Evolutionary conservation across 2,888 invertebrate genomes (phyloP).

Genomic region (Xylota sylvarum): DNA sequence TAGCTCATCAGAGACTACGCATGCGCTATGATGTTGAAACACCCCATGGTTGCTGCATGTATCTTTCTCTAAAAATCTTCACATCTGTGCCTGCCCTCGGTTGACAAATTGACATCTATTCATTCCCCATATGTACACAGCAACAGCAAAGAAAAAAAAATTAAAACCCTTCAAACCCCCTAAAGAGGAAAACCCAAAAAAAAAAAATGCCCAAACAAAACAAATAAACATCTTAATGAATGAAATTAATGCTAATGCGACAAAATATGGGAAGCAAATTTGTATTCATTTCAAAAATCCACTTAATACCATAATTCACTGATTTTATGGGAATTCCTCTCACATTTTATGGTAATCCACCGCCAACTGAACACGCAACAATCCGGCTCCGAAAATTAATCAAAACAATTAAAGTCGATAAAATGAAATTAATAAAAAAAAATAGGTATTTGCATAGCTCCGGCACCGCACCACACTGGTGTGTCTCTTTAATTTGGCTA

Average conservation of each 20-base stretch:
- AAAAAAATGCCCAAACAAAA: neutral
- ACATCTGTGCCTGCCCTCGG: no score
- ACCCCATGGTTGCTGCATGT: no score
- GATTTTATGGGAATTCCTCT: constrained; percentile 60
- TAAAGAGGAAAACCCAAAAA: neutral
- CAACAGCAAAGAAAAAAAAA: no score
- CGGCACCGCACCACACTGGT: neutral
- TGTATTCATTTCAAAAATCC: constrained; percentile 45
- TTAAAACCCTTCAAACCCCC: neutral
- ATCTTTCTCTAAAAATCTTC: no score
- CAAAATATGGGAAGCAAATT: constrained; percentile 57
- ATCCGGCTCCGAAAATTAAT: constrained; percentile 33
- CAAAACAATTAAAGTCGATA: constrained; percentile 47
- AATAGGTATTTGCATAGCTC: constrained; percentile 42
- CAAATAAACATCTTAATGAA: constrained; percentile 35
- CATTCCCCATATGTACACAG: no score
- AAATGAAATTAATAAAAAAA: no score
- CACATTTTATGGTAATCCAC: constrained; percentile 45
- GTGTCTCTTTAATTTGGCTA: constrained; percentile 41
- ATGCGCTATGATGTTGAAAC: no score
- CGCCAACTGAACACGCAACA: neutral
- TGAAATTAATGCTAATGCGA: constrained; percentile 47
- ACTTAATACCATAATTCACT: constrained; percentile 66
- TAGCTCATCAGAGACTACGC: no score
- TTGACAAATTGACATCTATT: no score